Evolutionary conservation across 2,888 invertebrate genomes (phyloP), one percentile per base, ranked within the genome.

Genomic region (Acronicta psi): DNA sequence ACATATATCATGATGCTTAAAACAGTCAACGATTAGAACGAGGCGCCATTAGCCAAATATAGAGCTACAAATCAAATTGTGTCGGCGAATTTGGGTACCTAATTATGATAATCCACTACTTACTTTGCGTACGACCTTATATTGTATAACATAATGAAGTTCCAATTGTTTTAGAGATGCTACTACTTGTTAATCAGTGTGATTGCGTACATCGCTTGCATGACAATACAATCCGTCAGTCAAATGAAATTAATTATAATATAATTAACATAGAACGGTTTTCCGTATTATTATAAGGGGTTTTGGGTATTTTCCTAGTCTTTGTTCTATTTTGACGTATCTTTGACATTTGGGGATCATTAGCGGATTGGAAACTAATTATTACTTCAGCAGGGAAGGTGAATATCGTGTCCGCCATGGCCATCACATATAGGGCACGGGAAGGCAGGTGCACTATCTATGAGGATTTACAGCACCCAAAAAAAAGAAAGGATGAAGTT

Each of bases 31-130:
- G 60, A 76, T 79, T 73, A 75, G 45, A 77, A 69, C 61, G 64
- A 62, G 76, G 69, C 68, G 68, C 66, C 69, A 64, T 73, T 76
- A 69, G 34, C 69, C 60, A 66, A 69, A 71, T 63, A 55, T 20
- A 65, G 47, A 42, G 29, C 63, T n/a, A 64, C 74, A 56, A 73
- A 76, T 74, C 74, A 69, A 67, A 63, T 56, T 63, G 55, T 25
- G 46, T 36, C 47, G 14, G 20, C 67, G 18, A 59, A 70, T 77
- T 65, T 69, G 67, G 77, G 25, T 44, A 46, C 46, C 52, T 57
- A 52, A 74, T 76, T 76, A 74, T 75, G 69, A 60, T 75, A 75
- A 76, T 75, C 69, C 52, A 36, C 10, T 44, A 23, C 52, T 51
- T 43, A 64, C 65, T 51, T 20, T 29, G 36, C 50, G 25, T 34